A percentile compares a stretch with the other conserved stretches of the same genome.
phyloP scores from a whole-genome alignment of 1,140 invertebrate genomes.

The Tetramorium alpestre region DNA sequence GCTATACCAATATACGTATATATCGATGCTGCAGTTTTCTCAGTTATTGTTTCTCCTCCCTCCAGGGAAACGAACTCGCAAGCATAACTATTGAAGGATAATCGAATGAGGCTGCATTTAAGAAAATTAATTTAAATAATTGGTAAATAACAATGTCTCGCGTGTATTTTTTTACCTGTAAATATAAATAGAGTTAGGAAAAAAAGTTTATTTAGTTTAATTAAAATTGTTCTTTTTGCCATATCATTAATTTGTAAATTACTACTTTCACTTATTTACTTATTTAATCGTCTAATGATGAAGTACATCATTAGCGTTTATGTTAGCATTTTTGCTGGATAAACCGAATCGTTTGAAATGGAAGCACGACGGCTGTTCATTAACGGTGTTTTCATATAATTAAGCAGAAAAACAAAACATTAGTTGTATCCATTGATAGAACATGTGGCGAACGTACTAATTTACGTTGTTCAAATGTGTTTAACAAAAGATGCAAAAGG shows the following conservation, averaged over 20 bases:
- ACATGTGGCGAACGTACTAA: background rate
- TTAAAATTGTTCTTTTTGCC: background rate
- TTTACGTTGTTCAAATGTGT: background rate
- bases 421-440: conserved; percentile 53
- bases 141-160: background rate
- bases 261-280: background rate
- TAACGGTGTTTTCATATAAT: conserved; percentile 73
- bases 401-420: conserved; percentile 50
- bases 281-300: conserved; percentile 19
- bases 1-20: background rate
- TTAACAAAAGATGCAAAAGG: background rate
- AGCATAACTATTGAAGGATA: background rate
- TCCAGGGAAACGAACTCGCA: background rate
- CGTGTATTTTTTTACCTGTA: background rate
- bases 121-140: background rate
- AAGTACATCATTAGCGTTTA: background rate
- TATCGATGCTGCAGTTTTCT: background rate
- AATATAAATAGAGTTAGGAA: background rate
- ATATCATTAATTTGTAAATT: conserved; percentile 1
- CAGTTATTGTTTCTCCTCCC: background rate
- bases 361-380: conserved; percentile 55
- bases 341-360: conserved; percentile 24
- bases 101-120: background rate
- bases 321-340: background rate
- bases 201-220: background rate